Evolutionary conservation across 2,797 vertebrate genomes (phyloP).

Genomic region (Clarias platycephalus): DNA sequence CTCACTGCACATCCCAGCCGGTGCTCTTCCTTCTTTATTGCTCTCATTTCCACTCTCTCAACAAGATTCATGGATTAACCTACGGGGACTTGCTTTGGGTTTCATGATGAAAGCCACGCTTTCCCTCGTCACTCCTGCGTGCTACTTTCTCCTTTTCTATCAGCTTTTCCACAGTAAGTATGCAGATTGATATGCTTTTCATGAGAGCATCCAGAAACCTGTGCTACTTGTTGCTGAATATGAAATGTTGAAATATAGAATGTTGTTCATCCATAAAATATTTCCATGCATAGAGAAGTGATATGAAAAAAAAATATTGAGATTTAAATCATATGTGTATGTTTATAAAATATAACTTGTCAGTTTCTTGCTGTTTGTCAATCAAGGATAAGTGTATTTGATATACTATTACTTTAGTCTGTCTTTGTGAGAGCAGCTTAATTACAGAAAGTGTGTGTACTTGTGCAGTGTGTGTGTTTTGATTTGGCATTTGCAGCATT

Average conservation of each 20-base stretch:
- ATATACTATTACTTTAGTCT: neutral
- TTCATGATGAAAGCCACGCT: constrained; percentile 62
- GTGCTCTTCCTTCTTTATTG: constrained; percentile 31
- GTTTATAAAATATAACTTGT: neutral
- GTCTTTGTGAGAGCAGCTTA: neutral
- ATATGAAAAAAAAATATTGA: no score
- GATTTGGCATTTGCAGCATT: neutral
- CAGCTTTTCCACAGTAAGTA: constrained; percentile 69
- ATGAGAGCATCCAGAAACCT: neutral
- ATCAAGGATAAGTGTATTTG: neutral
- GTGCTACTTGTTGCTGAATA: constrained; percentile 47
- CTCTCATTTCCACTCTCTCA: neutral
- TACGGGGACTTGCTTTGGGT: constrained; percentile 47
- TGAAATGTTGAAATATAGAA: neutral
- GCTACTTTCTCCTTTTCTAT: constrained; percentile 53
- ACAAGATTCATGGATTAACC: constrained; percentile 44
- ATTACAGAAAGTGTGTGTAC: neutral
- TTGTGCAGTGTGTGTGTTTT: neutral
- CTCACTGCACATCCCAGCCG: neutral
- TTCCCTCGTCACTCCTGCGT: constrained; percentile 46
- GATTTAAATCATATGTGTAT: no score
- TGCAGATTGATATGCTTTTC: neutral
- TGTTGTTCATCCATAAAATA: neutral
- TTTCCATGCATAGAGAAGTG: neutral
- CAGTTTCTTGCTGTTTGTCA: neutral